Conservation (phyloP, 2,797 vertebrate genomes). For the Octomys mimax region DNA sequence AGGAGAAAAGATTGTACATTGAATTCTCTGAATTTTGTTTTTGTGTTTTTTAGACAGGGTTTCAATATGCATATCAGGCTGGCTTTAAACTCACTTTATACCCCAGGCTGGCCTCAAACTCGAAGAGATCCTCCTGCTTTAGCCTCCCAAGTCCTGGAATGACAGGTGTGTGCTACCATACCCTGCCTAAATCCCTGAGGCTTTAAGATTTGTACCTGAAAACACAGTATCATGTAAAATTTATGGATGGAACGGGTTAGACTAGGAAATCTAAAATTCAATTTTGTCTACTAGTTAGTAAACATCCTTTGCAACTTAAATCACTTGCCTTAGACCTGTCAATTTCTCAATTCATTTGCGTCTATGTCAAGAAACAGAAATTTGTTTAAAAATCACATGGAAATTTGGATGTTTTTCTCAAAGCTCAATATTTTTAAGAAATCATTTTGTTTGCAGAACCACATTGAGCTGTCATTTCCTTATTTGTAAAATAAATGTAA, state of each 20-base stretch:
- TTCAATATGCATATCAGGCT: background rate
- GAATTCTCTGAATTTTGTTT: background rate
- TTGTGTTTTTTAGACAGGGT: background rate
- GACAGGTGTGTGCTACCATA: background rate
- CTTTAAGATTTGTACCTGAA: constrained; percentile 42
- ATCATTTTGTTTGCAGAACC: background rate
- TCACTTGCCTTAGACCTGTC: background rate
- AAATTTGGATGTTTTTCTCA: constrained; percentile 50
- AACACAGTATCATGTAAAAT: background rate
- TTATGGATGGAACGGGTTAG: background rate
- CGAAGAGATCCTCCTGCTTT: background rate
- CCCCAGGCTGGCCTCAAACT: background rate
- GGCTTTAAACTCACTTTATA: background rate
- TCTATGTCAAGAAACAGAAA: background rate
- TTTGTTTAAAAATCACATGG: constrained; percentile 29
- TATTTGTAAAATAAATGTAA: constrained; percentile 40
- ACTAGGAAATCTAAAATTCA: background rate
- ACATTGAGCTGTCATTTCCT: background rate
- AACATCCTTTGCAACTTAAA: constrained; percentile 20
- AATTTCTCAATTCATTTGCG: constrained; percentile 50
- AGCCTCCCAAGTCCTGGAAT: background rate
- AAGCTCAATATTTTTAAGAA: background rate
- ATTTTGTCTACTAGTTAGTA: background rate
- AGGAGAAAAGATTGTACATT: background rate
- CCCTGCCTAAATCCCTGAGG: background rate